Conservation (phyloP, 1,140 invertebrate genomes). For the Ooceraea biroi region DNA sequence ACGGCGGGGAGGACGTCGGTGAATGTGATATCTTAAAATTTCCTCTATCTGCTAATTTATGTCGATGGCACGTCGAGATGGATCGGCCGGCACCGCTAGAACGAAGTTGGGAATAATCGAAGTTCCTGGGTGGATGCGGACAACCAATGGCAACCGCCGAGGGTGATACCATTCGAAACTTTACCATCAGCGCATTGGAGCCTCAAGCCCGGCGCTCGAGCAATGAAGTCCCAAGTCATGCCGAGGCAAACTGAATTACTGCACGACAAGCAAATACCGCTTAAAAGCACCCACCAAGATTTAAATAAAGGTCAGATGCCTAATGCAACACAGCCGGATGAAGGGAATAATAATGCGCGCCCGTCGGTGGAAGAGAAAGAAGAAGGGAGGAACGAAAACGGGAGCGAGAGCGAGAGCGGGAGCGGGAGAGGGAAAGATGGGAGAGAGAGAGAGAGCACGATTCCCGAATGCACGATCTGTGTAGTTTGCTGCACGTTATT, state of each 20-base stretch:
- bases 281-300: slow-evolving; percentile 66
- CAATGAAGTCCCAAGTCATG: slow-evolving; percentile 55
- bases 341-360: slow-evolving; percentile 6
- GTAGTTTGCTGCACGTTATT: no score
- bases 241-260: slow-evolving; percentile 57
- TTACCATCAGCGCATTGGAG: slow-evolving; percentile 66
- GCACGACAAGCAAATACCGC: slow-evolving; percentile 59
- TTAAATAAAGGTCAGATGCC: slow-evolving; percentile 49
- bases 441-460: no score
- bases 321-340: background rate
- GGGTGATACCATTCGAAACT: slow-evolving; percentile 73
- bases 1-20: slow-evolving; percentile 12
- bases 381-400: no score
- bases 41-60: slow-evolving; percentile 75
- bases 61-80: slow-evolving; percentile 66
- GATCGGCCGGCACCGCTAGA: slow-evolving; percentile 44
- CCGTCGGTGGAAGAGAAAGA: no score
- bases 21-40: slow-evolving; percentile 67
- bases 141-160: slow-evolving; percentile 59
- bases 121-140: slow-evolving; percentile 67
- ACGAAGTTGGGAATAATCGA: slow-evolving; percentile 75
- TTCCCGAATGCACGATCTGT: no score
- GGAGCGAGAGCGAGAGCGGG: no score
- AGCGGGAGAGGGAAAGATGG: no score
- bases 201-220: slow-evolving; percentile 39